A percentile compares a stretch with the other conserved stretches of the same genome.
Evolutionary conservation across 2,888 invertebrate genomes (phyloP).

Genomic region (Alentia gelatinosa): DNA sequence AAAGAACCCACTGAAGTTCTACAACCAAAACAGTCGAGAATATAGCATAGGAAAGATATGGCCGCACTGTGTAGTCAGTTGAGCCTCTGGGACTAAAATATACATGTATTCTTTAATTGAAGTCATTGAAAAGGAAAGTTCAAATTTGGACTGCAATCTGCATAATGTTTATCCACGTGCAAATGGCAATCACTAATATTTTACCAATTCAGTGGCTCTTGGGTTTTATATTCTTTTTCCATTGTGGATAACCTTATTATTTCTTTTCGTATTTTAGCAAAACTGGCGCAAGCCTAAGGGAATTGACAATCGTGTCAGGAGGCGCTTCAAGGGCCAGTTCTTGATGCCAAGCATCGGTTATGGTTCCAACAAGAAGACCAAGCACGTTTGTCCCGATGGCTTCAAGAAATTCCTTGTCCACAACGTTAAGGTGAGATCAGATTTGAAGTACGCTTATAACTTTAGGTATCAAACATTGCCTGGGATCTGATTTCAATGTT

Average conservation of each 20-base stretch:
- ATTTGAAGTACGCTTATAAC: no score
- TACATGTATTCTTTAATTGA: no score
- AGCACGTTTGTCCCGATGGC: slow-evolving; percentile 98
- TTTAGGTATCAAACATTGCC: no score
- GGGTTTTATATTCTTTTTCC: not conserved
- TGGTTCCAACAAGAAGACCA: slow-evolving; percentile 95
- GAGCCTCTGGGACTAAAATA: no score
- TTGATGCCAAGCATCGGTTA: slow-evolving; percentile 99
- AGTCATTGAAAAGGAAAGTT: no score
- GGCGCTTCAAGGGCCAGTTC: slow-evolving; percentile 99
- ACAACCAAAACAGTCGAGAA: no score
- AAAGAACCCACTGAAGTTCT: no score
- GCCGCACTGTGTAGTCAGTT: no score
- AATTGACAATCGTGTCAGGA: slow-evolving; percentile 99
- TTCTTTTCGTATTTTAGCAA: slow-evolving; percentile 83
- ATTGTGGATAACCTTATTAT: not conserved
- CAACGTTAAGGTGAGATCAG: slow-evolving; percentile 87
- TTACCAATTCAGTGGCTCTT: no score
- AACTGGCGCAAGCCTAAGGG: slow-evolving; percentile 99
- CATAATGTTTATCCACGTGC: not conserved
- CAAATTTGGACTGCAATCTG: no score
- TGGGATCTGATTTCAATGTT: no score
- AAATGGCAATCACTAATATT: not conserved
- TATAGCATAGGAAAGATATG: no score
- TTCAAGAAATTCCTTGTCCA: slow-evolving; percentile 97